Percentiles rank a stretch among this genome's conserved stretches.
These are phyloP conservation scores for Aptenodytes patagonicus DNA, from an alignment of 2,113 vertebrate genomes.

Conservation along the genomic window DNA sequence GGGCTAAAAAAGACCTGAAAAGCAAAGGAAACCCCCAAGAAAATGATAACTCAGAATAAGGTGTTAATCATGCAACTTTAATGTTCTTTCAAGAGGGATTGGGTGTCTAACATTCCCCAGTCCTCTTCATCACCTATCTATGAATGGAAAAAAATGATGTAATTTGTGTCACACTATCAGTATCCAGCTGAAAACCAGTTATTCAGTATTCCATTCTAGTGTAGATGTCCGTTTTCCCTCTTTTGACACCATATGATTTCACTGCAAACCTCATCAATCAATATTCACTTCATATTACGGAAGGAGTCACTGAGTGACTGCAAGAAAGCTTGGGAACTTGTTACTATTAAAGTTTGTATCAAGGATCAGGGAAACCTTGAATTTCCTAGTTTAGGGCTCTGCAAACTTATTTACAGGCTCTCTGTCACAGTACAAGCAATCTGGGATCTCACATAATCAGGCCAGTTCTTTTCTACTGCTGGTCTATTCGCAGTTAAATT, in stretches of 20 bases:
- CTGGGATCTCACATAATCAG: not conserved
- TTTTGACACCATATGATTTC: not conserved
- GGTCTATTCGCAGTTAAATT: not conserved
- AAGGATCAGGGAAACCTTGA: not conserved
- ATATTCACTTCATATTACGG: not conserved
- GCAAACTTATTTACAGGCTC: not conserved
- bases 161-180: not conserved
- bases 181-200: not conserved
- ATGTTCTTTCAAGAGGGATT: not conserved
- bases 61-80: not conserved
- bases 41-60: not conserved
- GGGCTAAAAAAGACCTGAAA: not conserved
- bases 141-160: not conserved
- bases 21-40: not conserved
- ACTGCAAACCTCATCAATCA: not conserved
- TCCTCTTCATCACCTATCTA: not conserved
- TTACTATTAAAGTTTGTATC: not conserved
- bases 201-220: not conserved
- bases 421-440: not conserved
- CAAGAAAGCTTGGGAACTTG: not conserved
- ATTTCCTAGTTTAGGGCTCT: not conserved
- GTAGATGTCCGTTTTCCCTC: not conserved
- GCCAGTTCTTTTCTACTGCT: not conserved
- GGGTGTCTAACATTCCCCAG: not conserved
- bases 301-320: not conserved